Evolutionary conservation across 1,140 invertebrate species (phyloP).

Genomic region (Rhopalosiphum padi): DNA sequence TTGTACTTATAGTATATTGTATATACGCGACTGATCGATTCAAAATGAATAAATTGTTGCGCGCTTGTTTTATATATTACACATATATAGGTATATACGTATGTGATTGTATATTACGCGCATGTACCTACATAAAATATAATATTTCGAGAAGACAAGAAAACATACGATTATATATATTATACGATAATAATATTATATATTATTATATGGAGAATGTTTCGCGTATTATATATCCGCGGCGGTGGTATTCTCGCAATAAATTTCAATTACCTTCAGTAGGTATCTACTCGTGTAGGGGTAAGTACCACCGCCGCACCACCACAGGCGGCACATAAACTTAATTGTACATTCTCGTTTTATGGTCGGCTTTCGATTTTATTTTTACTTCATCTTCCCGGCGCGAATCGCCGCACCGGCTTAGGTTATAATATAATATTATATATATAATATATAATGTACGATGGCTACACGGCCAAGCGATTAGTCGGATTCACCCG

Average conservation of each 20-base stretch:
- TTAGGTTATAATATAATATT: background rate
- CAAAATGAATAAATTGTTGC: constrained; percentile 3
- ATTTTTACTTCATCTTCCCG: background rate
- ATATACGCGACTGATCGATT: background rate
- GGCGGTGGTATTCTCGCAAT: background rate
- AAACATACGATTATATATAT: constrained; percentile 4
- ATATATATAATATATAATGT: background rate
- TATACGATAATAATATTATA: constrained; percentile 12
- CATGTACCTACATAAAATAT: background rate
- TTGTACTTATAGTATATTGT: background rate
- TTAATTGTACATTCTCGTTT: constrained; percentile 34
- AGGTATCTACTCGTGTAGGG: background rate
- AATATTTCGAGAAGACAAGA: constrained; percentile 6
- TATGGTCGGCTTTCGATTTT: constrained; percentile 14
- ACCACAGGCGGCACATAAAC: constrained; percentile 23
- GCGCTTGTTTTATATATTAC: background rate
- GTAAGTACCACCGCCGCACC: constrained; percentile 18
- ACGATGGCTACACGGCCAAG: background rate
- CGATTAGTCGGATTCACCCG: constrained; percentile 5
- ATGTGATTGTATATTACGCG: background rate
- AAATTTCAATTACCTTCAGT: constrained; percentile 44
- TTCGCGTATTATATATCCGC: background rate
- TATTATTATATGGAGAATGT: constrained; percentile 17
- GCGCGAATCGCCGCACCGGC: constrained; percentile 19
- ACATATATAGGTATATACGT: background rate